Conservation (phyloP, 2,797 vertebrate species). For the Carcharodon carcharias region DNA sequence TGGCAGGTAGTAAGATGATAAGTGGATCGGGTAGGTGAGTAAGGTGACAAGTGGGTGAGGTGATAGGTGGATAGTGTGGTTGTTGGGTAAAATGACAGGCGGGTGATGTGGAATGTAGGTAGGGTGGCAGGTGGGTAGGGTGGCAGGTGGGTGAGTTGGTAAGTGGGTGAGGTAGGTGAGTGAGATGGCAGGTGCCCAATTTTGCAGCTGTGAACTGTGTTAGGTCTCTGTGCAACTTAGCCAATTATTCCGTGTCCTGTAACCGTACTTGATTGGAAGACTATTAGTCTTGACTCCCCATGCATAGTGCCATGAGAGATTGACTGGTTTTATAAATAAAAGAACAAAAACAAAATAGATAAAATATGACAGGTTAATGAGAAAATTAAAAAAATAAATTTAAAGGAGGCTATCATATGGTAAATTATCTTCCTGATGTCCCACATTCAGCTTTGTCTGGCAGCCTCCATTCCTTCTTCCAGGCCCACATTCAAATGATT, state of each 20-base stretch:
- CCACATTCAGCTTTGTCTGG: not conserved
- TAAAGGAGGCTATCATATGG: not conserved
- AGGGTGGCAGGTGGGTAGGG: too few species aligned
- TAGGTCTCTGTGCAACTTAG: not conserved
- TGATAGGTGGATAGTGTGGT: too few species aligned
- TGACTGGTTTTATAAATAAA: conserved; percentile 6
- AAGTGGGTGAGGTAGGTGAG: too few species aligned
- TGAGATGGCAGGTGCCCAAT: not conserved
- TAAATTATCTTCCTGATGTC: not conserved
- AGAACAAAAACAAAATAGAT: not conserved
- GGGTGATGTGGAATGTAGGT: too few species aligned
- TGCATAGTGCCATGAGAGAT: not conserved
- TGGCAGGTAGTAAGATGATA: too few species aligned
- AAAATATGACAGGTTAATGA: conserved; percentile 18
- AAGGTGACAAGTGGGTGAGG: too few species aligned
- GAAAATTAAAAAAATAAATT: conserved; percentile 7
- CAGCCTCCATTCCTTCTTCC: conserved; percentile 3
- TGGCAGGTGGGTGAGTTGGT: too few species aligned
- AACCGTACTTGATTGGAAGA: not conserved
- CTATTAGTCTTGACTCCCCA: not conserved
- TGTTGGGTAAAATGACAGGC: too few species aligned
- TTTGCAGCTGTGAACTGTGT: not conserved
- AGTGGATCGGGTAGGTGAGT: too few species aligned
- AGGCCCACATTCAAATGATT: conserved; percentile 20
- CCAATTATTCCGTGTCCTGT: not conserved